A percentile compares a stretch with the other conserved stretches of the same genome.
Evolutionary conservation across 2,113 vertebrate species (phyloP).

Genomic region (Phrynosoma platyrhinos): DNA sequence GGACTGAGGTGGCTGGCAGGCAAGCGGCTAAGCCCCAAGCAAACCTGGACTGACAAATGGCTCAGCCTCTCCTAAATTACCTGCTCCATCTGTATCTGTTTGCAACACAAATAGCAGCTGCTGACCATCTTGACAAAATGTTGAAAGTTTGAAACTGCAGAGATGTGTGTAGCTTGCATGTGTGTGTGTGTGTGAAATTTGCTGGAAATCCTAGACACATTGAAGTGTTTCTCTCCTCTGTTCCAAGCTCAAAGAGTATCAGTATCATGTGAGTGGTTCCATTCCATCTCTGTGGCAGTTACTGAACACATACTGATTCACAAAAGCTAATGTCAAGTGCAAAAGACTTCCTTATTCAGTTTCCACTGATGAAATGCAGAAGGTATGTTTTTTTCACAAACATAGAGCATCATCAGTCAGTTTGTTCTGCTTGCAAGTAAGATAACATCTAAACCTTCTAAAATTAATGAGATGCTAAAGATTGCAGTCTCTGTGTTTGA

Average conservation of each 20-base stretch:
- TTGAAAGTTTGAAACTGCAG: slow-evolving; percentile 56
- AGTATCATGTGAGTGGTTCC: slow-evolving; percentile 50
- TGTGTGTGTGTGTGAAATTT: background rate
- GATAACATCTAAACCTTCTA: slow-evolving; percentile 9
- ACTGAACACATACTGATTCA: slow-evolving; percentile 30
- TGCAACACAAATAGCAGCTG: slow-evolving; percentile 70
- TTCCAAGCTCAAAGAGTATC: slow-evolving; percentile 41
- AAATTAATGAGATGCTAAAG: slow-evolving; percentile 26
- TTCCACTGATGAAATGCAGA: background rate
- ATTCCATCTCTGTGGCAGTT: slow-evolving; percentile 28
- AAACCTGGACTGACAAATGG: slow-evolving; percentile 69
- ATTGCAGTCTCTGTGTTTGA: background rate
- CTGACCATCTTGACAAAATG: slow-evolving; percentile 68
- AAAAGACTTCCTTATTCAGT: background rate
- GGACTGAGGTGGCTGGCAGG: slow-evolving; percentile 52
- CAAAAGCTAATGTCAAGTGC: slow-evolving; percentile 31
- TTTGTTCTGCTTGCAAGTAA: background rate
- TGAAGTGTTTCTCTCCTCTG: slow-evolving; percentile 7
- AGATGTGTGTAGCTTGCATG: background rate
- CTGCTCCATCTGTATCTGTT: slow-evolving; percentile 72
- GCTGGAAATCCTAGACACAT: slow-evolving; percentile 46
- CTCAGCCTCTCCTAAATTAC: slow-evolving; percentile 59
- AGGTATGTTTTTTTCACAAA: background rate
- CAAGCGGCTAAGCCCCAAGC: slow-evolving; percentile 57
- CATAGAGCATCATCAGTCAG: background rate